Evolutionary conservation across 2,797 vertebrate species (phyloP).

Genomic region (Pipistrellus nathusii): DNA sequence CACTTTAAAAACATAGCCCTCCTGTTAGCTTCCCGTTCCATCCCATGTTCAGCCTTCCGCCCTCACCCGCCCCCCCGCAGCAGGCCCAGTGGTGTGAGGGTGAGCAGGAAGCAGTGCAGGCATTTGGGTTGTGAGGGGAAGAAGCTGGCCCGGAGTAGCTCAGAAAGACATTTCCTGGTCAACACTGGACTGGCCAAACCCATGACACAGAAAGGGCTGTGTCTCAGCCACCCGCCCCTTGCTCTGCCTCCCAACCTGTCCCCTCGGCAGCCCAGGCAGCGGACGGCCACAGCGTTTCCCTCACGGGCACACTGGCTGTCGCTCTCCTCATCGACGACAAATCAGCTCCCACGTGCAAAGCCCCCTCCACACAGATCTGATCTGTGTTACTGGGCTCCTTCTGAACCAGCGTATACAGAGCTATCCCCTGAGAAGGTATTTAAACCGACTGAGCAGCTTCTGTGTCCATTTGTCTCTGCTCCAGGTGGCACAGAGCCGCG

Average conservation of each 20-base stretch:
- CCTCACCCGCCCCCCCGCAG: rapidly evolving
- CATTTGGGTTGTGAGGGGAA: not conserved
- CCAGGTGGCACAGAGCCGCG: not conserved
- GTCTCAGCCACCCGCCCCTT: not conserved
- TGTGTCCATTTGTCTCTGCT: not conserved
- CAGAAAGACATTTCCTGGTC: not conserved
- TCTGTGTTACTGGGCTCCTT: not conserved
- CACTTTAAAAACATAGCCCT: not conserved
- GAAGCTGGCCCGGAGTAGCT: not conserved
- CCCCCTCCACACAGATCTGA: not conserved
- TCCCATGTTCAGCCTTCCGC: not conserved
- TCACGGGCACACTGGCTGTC: not conserved
- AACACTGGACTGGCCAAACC: not conserved
- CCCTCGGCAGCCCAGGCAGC: not conserved
- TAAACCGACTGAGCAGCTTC: not conserved
- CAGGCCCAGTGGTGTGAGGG: not conserved
- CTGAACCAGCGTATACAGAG: not conserved
- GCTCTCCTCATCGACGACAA: not conserved
- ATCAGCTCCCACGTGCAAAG: not conserved
- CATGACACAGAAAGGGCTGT: not conserved
- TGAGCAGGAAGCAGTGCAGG: not conserved
- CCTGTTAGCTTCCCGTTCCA: not conserved
- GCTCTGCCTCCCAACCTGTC: no score
- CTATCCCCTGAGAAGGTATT: not conserved
- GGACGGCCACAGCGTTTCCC: not conserved